Evolutionary conservation across 1,140 invertebrate species (phyloP), one percentile per base, ranked within the genome.

Genomic region (Conus ventricosus): DNA sequence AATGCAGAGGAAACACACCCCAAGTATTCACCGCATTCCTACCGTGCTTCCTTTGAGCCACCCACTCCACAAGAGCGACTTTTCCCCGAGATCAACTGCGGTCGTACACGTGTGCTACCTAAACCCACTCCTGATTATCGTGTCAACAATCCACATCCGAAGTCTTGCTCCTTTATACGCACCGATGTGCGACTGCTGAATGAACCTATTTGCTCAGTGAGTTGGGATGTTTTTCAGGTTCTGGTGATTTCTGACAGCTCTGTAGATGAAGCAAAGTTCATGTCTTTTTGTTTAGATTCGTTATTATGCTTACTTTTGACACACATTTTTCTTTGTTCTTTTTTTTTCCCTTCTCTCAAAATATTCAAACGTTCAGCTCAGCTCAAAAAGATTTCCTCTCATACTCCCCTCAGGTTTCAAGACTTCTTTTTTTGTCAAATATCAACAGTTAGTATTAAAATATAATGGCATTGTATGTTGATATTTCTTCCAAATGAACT

Each of bases 191-290:
- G 91, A 60, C 82, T 93, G 7, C 87, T 94, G 55, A 94, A 94
- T 91, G 94, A 94, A 89, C 94, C 94, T n/a, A 89, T 95, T 25
- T 94, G 93, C 88, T 92, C 90, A 90, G 94, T 90, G 84, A 88
- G 89, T 87, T 67, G 83, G 57, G 60, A 4, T 23, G 20, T 71
- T 23, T 20, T 71, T 3, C 23, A 4, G 1, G 0, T 17, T 20
- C 11, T 71, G 20, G 6, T 10, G 67, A 17, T 71, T 20, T 71
- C 7, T 71, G 57, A 11, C 15, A 15, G 57, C 8, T 60, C 15
- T 60, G 15, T 60, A 15, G 57, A 60, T 60, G 15, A 60, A 11
- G 57, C 8, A 60, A 0, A 60, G 57, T 60, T 60, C 8, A 60
- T 60, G 15, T 15, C 8, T 60, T 60, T 11, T 4, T 60, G 39